Conservation (phyloP, 2,888 invertebrate genomes). For the Pyrocoelia pectoralis region DNA sequence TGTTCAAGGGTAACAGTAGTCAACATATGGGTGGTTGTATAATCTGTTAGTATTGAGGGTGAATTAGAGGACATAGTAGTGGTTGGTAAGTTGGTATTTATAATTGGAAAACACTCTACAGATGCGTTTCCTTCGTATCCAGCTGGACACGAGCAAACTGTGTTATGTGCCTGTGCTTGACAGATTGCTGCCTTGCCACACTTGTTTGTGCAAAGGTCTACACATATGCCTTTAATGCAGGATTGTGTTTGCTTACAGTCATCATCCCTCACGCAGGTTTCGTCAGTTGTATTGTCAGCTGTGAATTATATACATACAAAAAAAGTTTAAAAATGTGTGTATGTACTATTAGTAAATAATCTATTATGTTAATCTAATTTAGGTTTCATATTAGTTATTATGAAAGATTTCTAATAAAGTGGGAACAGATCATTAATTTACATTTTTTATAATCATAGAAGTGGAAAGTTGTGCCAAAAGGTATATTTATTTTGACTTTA, state of each 20-base stretch:
- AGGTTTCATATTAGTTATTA: conserved; percentile 31
- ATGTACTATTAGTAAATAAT: conserved; percentile 34
- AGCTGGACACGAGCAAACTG: conserved; percentile 59
- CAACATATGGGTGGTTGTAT: too few relatives aligned
- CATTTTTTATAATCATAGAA: conserved; percentile 24
- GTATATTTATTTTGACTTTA: conserved; percentile 25
- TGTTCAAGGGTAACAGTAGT: too few relatives aligned
- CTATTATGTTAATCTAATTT: conserved; percentile 33
- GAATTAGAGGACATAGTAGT: conserved; percentile 1
- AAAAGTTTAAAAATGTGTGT: conserved; percentile 31
- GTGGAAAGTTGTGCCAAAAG: conserved; percentile 29
- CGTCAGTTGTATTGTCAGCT: conserved; percentile 58
- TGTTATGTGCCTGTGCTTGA: conserved; percentile 61
- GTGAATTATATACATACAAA: conserved; percentile 56
- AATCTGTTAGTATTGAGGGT: neutral
- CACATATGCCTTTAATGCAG: conserved; percentile 63
- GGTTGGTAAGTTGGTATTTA: conserved; percentile 23
- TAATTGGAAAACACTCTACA: conserved; percentile 57
- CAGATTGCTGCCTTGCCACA: conserved; percentile 63
- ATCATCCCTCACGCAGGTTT: conserved; percentile 61
- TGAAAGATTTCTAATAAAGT: conserved; percentile 31
- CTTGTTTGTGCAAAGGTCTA: conserved; percentile 62
- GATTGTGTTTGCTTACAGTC: conserved; percentile 64
- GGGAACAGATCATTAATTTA: conserved; percentile 26
- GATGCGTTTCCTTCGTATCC: conserved; percentile 65